Conservation (phyloP, 1,140 invertebrate genomes). For the Limonius californicus region DNA sequence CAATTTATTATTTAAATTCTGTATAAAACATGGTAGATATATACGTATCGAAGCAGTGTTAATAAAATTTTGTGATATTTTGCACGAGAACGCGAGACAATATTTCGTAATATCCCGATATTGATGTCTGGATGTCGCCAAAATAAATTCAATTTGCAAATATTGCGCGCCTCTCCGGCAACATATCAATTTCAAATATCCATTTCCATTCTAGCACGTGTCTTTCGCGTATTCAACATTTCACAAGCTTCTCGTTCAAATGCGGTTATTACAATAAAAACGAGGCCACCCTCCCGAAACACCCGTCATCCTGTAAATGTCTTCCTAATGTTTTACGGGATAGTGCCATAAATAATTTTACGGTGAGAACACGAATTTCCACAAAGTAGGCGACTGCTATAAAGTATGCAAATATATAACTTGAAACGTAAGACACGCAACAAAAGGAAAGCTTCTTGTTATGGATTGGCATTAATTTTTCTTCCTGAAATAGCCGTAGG, state of each 20-base stretch:
- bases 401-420: slow-evolving; percentile 6
- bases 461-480: too few species aligned
- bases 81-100: neutral
- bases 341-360: slow-evolving; percentile 20
- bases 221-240: slow-evolving; percentile 11
- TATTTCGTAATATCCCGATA: neutral
- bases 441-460: too few species aligned
- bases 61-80: neutral
- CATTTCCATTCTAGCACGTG: slow-evolving; percentile 7
- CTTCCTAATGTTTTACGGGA: slow-evolving; percentile 17
- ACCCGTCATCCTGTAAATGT: slow-evolving; percentile 23
- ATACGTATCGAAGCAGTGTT: neutral
- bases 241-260: neutral
- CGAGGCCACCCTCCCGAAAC: neutral
- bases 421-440: too few species aligned
- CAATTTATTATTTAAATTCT: too few species aligned
- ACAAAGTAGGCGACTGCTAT: neutral
- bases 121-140: slow-evolving; percentile 14
- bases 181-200: slow-evolving; percentile 15
- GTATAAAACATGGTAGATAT: too few species aligned
- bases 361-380: slow-evolving; percentile 5
- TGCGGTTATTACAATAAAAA: slow-evolving; percentile 21
- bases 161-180: slow-evolving; percentile 12
- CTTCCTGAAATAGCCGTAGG: too few species aligned
- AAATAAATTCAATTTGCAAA: slow-evolving; percentile 22